Evolutionary conservation across 2,797 vertebrate genomes (phyloP).

Genomic region (Micrastur ruficollis): DNA sequence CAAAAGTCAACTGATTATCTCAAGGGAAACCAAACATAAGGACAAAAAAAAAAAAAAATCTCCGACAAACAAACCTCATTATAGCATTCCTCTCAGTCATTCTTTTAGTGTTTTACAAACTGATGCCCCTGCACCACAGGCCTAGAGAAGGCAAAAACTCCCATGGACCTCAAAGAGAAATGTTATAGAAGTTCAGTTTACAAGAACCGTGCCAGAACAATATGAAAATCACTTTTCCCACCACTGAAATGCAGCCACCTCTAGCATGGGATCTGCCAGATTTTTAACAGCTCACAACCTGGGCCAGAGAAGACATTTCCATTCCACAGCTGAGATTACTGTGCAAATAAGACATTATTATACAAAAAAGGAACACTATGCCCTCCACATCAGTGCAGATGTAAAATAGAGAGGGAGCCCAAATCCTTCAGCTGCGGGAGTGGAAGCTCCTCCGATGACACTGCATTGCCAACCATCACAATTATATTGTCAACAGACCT

Average conservation of each 20-base stretch:
- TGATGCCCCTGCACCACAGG: not conserved
- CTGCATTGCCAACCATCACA: not conserved
- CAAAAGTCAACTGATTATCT: not conserved
- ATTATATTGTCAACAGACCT: not conserved
- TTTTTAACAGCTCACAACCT: not conserved
- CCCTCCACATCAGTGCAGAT: not conserved
- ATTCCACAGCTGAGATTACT: constrained; percentile 5
- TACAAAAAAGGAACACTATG: not conserved
- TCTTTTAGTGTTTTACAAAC: not conserved
- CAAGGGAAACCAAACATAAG: constrained; percentile 10
- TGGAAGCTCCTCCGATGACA: not conserved
- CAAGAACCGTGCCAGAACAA: constrained; percentile 1
- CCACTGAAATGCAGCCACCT: constrained; percentile 18
- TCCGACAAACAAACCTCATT: not conserved
- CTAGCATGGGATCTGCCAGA: constrained; percentile 15
- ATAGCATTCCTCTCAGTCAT: not conserved
- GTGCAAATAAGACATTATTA: not conserved
- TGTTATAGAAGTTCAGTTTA: constrained; percentile 22
- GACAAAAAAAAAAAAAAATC: not conserved
- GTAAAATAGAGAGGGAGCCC: not conserved
- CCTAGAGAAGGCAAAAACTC: not conserved
- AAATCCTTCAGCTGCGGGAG: not conserved
- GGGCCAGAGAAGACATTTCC: constrained; percentile 5
- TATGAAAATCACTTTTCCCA: constrained; percentile 30
- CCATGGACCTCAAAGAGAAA: constrained; percentile 16